These are phyloP conservation scores for Barbus barbus DNA, from an alignment of 2,113 vertebrate species.

Conservation along the genomic window DNA sequence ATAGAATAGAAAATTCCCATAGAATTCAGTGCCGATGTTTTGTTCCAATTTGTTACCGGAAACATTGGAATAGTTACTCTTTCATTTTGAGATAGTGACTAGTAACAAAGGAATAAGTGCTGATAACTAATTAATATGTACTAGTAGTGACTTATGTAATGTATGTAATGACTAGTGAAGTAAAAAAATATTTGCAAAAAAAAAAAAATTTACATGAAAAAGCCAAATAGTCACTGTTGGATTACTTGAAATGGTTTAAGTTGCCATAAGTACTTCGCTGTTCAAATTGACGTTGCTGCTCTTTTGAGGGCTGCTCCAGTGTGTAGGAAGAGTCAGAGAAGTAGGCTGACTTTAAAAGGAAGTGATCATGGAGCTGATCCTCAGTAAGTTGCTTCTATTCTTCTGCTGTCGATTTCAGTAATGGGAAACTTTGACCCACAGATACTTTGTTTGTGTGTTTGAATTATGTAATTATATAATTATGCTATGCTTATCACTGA, in stretches of 20 bases:
- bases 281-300: neutral
- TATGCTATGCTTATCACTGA: neutral
- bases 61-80: neutral
- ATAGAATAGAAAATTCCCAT: neutral
- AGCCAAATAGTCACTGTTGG: too few species aligned
- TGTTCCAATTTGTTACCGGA: neutral
- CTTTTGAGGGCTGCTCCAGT: neutral
- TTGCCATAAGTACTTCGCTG: neutral
- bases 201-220: neutral
- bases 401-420: neutral
- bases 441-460: neutral
- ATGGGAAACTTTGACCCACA: neutral
- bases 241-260: neutral
- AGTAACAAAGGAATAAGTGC: neutral
- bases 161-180: neutral
- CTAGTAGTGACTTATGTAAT: too few species aligned
- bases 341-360: neutral
- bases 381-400: neutral
- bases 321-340: neutral
- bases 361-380: neutral
- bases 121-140: neutral
- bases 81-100: neutral
- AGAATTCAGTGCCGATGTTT: neutral
- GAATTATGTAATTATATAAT: neutral
- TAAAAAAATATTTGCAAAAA: too few species aligned